Base-by-base conservation (phyloP, 1,140 invertebrate species). In the Temnothorax nylanderi region DNA sequence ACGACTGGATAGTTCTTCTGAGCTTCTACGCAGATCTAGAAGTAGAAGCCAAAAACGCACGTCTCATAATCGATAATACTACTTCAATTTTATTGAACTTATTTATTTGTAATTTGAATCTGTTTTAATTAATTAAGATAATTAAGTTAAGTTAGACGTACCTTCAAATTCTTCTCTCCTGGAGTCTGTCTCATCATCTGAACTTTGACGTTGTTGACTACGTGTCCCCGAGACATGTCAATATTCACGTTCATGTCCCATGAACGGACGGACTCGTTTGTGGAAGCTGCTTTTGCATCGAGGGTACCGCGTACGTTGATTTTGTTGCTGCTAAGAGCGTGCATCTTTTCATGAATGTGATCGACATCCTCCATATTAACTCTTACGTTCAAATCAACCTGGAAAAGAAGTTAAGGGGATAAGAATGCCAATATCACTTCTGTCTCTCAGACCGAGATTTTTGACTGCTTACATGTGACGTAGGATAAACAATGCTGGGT, bases 11-110 rank as follows among this genome's bases (percentile, higher is more conserved):
- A 95, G 13, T 72, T 91, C 41, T 94, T 93, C 4, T 89, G 87
- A 2, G 85, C 93, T 49, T 94, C 93, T 11, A 95, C 47, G 80
- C 94, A 95, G 67, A 96, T 92, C 90, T 95, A 88, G 37, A 81
- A 77, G 2, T 4, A 60, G 8, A 67, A 77, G 4, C 6, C 2
- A 69, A 51, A 67, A 51, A 37, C 18, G 41, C n/a, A 32, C 21
- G 10, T 5, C 26, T 54, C 10, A 21, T 37, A 34, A 78, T 80
- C 32, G 3, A 37, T 69, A 16, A 74, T 64, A 5, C 49, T 49
- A 21, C 7, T 75, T 37, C 1, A 60, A 77, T 32, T 3, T 44
- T 8, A 6, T 56, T 54, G 21, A 21, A 10, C 5, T 44, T 2
- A n/a, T 21, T 26, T 56, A 69, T 58, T 72, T 44, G 65, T 18